Evolutionary conservation across 1,140 invertebrate genomes (phyloP), one percentile per base, ranked within the genome.

Genomic region (Drosophila ironensis): DNA sequence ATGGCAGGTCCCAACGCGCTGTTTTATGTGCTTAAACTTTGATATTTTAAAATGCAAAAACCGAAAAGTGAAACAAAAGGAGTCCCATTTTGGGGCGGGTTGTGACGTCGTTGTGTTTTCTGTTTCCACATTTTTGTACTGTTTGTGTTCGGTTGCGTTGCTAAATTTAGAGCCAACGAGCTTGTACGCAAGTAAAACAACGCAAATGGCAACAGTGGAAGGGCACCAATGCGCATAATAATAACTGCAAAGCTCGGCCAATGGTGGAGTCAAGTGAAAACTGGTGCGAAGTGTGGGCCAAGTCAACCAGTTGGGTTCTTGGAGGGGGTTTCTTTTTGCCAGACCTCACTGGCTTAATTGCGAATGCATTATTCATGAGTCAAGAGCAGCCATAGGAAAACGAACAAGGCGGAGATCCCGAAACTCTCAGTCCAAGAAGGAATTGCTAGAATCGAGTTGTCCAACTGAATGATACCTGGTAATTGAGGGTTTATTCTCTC

Each of bases 331-430:
- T 68, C 17, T 37, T 53, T 35, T 37, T 4, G 6, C 33, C 57
- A 56, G 52, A 48, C 71, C 70, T 57, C 47, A 73, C 69, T 70
- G 53, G 64, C 73, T 84, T 84, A 82, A 82, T 82, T 82, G 78
- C 78, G 78, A 86, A 84, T 82, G 73, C 78, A 82, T 82, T 82
- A 82, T 82, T 82, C 78, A 82, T 82, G 73, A 82, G 72, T 22
- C 48, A 63, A 50, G n/a, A 33, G 46, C 45, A 71, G 42, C 40
- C 46, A 45, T 72, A 50, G 45, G 30, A 48, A 40, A 30, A 28
- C n/a, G 19, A 56, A 44, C 9, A 27, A 38, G 51, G 19, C 27
- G 37, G 25, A 78, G 46, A 50, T 25, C 30, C 63, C 25, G n/a
- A 53, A 73, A 68, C 45, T 46, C 47, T 17, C 19, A 48, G 7